Conservation (phyloP, 2,888 invertebrate species). For the Oligia strigilis region DNA sequence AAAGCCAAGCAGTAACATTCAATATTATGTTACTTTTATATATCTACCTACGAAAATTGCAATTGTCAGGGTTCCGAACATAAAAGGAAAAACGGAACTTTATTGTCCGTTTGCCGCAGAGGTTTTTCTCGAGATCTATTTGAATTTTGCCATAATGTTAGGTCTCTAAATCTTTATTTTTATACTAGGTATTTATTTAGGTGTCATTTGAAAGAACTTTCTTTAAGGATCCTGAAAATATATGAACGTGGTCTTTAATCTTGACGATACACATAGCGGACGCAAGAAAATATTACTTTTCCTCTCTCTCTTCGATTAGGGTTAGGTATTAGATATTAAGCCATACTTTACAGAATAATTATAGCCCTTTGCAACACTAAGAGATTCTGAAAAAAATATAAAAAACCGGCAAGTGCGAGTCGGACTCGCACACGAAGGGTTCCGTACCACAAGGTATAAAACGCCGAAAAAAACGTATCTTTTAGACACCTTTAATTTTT, state of each 20-base stretch:
- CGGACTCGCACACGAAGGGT: too few species aligned
- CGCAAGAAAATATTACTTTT: background rate
- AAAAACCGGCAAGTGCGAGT: too few species aligned
- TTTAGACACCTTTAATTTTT: too few species aligned
- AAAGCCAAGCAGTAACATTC: constrained; percentile 10
- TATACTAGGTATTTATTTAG: too few species aligned
- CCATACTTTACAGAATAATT: too few species aligned
- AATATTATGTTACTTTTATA: constrained; percentile 1
- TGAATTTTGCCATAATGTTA: background rate
- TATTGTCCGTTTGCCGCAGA: background rate
- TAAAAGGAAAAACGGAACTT: background rate
- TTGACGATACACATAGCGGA: background rate
- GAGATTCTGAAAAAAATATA: background rate
- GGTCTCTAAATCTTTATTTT: background rate
- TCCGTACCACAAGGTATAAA: too few species aligned
- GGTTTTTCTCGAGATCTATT: background rate
- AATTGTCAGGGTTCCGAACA: background rate
- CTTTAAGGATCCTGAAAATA: background rate
- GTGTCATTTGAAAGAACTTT: background rate
- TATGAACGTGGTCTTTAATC: background rate
- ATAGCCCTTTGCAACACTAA: background rate
- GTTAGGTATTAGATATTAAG: background rate
- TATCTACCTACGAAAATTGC: background rate
- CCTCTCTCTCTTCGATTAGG: background rate
- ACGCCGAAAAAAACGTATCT: too few species aligned